phyloP scores from a whole-genome alignment of 2,113 vertebrate species.

The Gallinago undulata region DNA sequence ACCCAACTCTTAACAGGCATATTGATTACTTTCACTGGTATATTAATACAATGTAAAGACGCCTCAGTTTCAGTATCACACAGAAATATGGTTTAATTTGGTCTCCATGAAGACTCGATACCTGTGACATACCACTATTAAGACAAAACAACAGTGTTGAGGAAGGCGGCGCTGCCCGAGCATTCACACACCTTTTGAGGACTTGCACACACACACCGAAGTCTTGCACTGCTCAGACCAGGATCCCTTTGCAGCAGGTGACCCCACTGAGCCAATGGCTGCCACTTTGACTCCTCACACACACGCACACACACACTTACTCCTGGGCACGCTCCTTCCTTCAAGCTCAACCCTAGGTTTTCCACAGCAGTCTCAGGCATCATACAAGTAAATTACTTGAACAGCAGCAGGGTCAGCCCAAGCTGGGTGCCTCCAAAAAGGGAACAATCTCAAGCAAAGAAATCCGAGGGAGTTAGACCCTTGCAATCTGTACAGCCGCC shows the following conservation, averaged over 20 bases:
- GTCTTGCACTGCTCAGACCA: not conserved
- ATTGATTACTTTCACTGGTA: not conserved
- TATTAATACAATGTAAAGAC: not conserved
- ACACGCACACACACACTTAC: not conserved
- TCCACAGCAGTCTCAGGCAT: not conserved
- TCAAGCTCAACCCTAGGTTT: not conserved
- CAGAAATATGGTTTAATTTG: not conserved
- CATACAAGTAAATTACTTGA: not conserved
- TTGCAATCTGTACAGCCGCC: not conserved
- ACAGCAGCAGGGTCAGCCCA: not conserved
- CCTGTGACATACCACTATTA: not conserved
- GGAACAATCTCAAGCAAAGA: not conserved
- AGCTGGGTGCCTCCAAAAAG: not conserved
- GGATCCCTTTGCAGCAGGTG: not conserved
- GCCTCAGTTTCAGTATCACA: not conserved
- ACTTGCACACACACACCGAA: not conserved
- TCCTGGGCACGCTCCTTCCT: not conserved
- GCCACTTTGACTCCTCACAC: not conserved
- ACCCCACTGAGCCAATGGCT: not conserved
- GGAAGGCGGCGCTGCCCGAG: not conserved
- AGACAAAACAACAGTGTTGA: not conserved
- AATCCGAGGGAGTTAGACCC: not conserved
- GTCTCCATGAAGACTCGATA: not conserved
- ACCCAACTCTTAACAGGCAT: accelerated
- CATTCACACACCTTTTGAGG: not conserved